Conservation (phyloP, 2,797 vertebrate genomes). For the Tangara arthus region DNA sequence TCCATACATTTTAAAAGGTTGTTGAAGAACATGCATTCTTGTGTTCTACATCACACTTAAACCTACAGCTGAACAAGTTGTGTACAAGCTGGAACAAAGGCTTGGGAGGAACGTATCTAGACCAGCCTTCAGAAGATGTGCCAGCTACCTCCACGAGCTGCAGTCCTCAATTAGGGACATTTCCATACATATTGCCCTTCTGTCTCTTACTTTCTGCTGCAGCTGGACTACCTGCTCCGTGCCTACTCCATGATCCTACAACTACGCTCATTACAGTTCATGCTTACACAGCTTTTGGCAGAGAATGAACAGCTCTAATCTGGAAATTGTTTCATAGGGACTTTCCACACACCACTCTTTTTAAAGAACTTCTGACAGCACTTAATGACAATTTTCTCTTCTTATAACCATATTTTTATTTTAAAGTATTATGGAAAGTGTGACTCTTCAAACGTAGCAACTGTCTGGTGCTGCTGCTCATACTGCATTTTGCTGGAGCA, state of each 20-base stretch:
- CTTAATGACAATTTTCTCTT: not conserved
- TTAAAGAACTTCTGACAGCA: not conserved
- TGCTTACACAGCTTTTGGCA: conserved; percentile 22
- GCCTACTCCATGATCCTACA: not conserved
- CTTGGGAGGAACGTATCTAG: not conserved
- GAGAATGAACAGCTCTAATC: not conserved
- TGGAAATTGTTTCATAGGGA: conserved; percentile 40
- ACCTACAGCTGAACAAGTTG: not conserved
- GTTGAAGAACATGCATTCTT: not conserved
- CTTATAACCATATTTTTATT: not conserved
- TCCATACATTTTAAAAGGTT: not conserved
- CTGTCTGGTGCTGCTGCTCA: not conserved
- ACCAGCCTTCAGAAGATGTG: not conserved
- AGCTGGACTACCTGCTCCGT: not conserved
- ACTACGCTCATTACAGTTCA: not conserved
- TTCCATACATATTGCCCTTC: not conserved
- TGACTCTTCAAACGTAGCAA: not conserved
- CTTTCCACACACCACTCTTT: conserved; percentile 16
- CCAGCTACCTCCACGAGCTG: not conserved
- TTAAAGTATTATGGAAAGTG: not conserved
- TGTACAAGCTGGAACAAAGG: not conserved
- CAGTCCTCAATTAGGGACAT: not conserved
- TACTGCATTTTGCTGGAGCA: not conserved
- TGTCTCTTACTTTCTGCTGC: not conserved
- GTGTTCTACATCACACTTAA: not conserved